Evolutionary conservation across 37 sponge, comb jelly and placozoan species (phyloP).

Genomic region (Oscarella lobularis): DNA sequence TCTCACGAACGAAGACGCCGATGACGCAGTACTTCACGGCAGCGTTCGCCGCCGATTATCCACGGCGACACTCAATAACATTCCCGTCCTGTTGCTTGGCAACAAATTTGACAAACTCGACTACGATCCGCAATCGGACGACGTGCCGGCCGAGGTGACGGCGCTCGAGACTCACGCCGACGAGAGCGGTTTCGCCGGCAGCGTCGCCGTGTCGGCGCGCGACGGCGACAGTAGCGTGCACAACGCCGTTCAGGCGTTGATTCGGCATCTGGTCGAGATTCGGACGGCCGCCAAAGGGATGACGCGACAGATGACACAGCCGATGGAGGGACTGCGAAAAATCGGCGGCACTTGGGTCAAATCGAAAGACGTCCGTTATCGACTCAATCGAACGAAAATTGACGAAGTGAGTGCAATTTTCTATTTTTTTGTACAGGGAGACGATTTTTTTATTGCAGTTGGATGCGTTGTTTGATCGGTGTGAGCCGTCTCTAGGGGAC

Average conservation of each 20-base stretch:
- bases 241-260: not conserved
- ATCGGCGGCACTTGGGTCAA: too few relatives aligned
- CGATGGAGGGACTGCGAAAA: too few relatives aligned
- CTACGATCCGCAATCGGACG: not conserved
- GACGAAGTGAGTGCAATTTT: too few relatives aligned
- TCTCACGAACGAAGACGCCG: not conserved
- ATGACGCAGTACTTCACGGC: too few relatives aligned
- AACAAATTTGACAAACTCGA: conserved; percentile 1
- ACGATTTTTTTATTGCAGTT: not conserved
- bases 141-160: not conserved
- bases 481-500: not conserved
- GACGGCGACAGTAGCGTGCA: conserved; percentile 9
- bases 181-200: not conserved
- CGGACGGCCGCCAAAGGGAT: not conserved
- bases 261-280: conserved; percentile 2
- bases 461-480: not conserved
- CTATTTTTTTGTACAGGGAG: too few relatives aligned
- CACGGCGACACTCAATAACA: not conserved
- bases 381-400: too few relatives aligned
- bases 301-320: not conserved
- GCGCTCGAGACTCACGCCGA: not conserved
- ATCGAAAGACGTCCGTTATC: too few relatives aligned
- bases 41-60: too few relatives aligned
- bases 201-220: not conserved
- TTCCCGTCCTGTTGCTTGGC: conserved; percentile 4